A percentile compares a stretch with the other conserved stretches of the same genome.
Evolutionary conservation across 1,140 invertebrate genomes (phyloP).

Genomic region (Vanessa tameamea): DNA sequence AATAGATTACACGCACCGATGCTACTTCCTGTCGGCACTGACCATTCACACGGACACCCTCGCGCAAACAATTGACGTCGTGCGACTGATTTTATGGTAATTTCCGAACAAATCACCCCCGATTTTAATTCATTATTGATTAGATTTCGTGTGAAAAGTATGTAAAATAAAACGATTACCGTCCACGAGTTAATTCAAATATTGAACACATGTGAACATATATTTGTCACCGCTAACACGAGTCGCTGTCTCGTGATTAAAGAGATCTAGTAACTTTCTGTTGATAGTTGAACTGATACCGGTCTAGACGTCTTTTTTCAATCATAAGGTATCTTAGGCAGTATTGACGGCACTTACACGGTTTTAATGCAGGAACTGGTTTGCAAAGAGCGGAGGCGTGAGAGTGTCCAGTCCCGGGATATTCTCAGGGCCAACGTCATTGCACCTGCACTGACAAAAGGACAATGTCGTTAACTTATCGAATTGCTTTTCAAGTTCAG

Average conservation of each 20-base stretch:
- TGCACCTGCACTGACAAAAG: conserved; percentile 66
- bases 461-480: conserved; percentile 63
- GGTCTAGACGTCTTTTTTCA: conserved; percentile 37
- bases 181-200: not conserved
- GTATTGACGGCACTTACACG: conserved; percentile 67
- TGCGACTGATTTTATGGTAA: conserved; percentile 76
- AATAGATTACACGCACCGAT: conserved; percentile 69
- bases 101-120: conserved; percentile 54
- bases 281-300: conserved; percentile 28
- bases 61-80: conserved; percentile 54
- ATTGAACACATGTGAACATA: not conserved
- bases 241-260: conserved; percentile 26
- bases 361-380: conserved; percentile 71
- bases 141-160: conserved; percentile 45
- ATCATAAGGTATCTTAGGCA: conserved; percentile 45
- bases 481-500: conserved; percentile 65
- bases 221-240: conserved; percentile 21
- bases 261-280: conserved; percentile 35
- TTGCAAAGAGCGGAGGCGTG: conserved; percentile 68
- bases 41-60: conserved; percentile 61
- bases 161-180: not conserved
- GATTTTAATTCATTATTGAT: conserved; percentile 59
- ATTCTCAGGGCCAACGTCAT: conserved; percentile 69
- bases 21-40: conserved; percentile 54
- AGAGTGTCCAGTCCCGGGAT: conserved; percentile 65